These are phyloP conservation scores for Podarcis raffonei DNA, from an alignment of 2,113 vertebrate species.

Conservation along the genomic window DNA sequence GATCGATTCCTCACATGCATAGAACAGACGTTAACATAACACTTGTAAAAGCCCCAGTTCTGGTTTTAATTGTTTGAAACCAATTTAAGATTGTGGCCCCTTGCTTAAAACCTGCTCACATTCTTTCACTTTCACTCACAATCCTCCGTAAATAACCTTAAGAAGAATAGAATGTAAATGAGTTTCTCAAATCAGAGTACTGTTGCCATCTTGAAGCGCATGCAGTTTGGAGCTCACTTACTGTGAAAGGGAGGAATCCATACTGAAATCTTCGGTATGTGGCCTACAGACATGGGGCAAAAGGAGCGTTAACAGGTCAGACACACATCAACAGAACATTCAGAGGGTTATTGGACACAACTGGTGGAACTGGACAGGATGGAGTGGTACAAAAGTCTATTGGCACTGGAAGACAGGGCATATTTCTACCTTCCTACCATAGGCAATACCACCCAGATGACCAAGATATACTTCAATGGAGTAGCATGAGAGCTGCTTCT, in stretches of 20 bases:
- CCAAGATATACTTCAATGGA: not conserved
- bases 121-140: not conserved
- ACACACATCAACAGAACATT: fast-evolving
- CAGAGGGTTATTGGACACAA: not conserved
- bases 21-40: too few relatives aligned
- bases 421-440: not conserved
- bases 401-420: not conserved
- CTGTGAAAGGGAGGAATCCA: slow-evolving; percentile 91
- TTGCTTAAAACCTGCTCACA: too few relatives aligned
- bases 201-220: fast-evolving
- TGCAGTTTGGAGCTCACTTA: slow-evolving; percentile 67
- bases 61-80: not conserved
- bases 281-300: slow-evolving; percentile 68
- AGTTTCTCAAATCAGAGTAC: not conserved
- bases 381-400: fast-evolving
- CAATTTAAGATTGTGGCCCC: too few relatives aligned
- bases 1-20: too few relatives aligned
- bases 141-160: too few relatives aligned
- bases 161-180: not conserved
- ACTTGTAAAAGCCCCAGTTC: too few relatives aligned
- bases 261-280: slow-evolving; percentile 88
- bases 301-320: slow-evolving; percentile 57
- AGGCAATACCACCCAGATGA: too few relatives aligned
- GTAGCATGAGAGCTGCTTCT: not conserved
- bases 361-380: not conserved